Evolutionary conservation across 1,140 invertebrate species (phyloP), one percentile per base, ranked within the genome.

Genomic region (Oryctes rhinoceros): DNA sequence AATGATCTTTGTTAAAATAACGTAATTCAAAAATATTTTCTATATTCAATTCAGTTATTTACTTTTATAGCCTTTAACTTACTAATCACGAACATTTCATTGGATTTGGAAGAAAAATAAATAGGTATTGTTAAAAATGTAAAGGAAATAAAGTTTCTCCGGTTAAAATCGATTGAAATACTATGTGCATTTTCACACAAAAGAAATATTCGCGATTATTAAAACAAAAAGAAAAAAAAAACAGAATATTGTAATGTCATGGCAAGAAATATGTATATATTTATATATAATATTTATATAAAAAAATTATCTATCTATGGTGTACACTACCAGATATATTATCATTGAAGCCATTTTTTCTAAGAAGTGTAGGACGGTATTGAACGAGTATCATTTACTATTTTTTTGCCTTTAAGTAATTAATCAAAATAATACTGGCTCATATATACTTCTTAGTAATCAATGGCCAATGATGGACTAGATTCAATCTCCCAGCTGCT

Each of bases 291-390:
- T 78, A 80, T 78, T 76, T 75, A 81, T 53, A 78, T 81, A 81
- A 76, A 48, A 59, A 78, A 83, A 81, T 83, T 84, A 83, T 65
- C 84, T 83, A 84, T 71, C 78, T 85, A 86, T 85, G 84, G 84
- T 85, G 83, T 85, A 86, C 83, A 84, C 81, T 81, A 83, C 83
- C 80, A 81, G 82, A 80, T 67, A 84, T 67, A 81, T 80, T 83
- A 78, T 85, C 84, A 84, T 83, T 83, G 82, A 74, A 80, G 77
- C 83, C 80, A 81, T 84, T 82, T 83, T 59, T 83, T 80, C 82
- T 80, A 85, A 86, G 83, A 85, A 85, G 80, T 78, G 80, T 83
- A 81, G 86, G 86, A 86, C 86, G 86, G 86, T 87, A 84, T 85
- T 83, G 83, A 84, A 85, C 81, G 80, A 82, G 81, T 83, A 83